Percentiles rank a stretch among this genome's conserved stretches.
Conservation (phyloP, 2,797 vertebrate species). For the Podarcis siculus region DNA sequence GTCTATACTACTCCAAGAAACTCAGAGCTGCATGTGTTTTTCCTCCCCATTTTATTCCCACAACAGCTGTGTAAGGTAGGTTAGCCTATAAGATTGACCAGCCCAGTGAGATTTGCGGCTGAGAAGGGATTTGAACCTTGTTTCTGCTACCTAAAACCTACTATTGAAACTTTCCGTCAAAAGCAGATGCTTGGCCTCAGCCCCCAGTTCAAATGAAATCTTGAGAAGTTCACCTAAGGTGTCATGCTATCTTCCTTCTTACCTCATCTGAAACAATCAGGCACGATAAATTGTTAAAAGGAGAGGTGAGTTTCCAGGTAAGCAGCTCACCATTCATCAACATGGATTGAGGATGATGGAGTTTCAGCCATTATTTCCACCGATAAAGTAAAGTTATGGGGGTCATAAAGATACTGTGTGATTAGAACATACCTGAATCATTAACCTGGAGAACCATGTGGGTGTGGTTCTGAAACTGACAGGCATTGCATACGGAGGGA, state of each 20-base stretch:
- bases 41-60: too few relatives aligned
- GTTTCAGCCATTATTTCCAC: neutral
- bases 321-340: neutral
- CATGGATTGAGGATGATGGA: neutral
- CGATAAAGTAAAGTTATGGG: neutral
- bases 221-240: neutral
- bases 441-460: fast-evolving
- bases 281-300: neutral
- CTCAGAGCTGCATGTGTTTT: neutral
- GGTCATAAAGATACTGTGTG: neutral
- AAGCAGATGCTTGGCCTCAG: neutral
- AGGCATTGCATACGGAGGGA: neutral
- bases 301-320: neutral
- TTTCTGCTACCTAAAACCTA: neutral
- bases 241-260: neutral
- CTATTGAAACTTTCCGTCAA: too few relatives aligned
- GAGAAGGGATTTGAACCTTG: neutral
- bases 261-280: neutral
- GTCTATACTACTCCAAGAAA: neutral
- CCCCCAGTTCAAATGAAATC: neutral
- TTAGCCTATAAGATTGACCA: neutral
- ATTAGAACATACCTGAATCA: neutral
- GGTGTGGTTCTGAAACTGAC: neutral
- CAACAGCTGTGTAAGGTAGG: neutral
- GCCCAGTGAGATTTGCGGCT: neutral